Evolutionary conservation across 2,113 vertebrate species (phyloP), one percentile per base, ranked within the genome.

Genomic region (Antigone vipio): DNA sequence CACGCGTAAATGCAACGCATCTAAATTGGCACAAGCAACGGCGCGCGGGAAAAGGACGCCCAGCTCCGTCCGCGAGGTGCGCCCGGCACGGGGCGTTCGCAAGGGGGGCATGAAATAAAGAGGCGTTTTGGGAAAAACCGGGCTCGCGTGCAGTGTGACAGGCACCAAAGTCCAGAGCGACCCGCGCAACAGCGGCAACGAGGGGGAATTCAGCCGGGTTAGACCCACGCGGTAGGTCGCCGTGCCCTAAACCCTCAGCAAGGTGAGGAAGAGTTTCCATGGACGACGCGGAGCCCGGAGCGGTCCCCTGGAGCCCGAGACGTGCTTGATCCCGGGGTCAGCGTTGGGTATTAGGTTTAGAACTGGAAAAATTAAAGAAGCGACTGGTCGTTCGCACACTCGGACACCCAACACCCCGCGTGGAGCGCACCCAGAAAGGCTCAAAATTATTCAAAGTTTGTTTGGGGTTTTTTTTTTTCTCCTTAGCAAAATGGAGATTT

Each of bases 1-100:
- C 19, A 3, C 0, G 19, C 56, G 9, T 27, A 45, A 63, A 80
- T 2, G 38, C 45, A 19, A 47, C 0, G 12, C 19, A 9, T 13
- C 17, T 19, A 38, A 21, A 22, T 62, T 3, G 18, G 72, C 16
- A 30, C 73, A 53, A 66, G 77, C 32, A 74, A 4, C 35, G 55
- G 52, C 2, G 1, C 1, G 34, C 47, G 63, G 84, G 76, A 66
- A 66, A 63, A 18, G 19, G 53, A 30, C 5, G 30, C 38, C 9
- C 14, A 2, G 63, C 38, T 35, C 49, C 3, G 5, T 4, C 52
- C 21, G 60, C 47, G 16, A 13, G n/a, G 19, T 1, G 30, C 30
- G 15, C 3, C 1, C 2, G 63, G 44, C 32, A 38, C 2, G 1
- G n/a, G 60, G 42, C 1, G n/a, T 20, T 9, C 45, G 68, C 29